Evolutionary conservation across 2,888 invertebrate species (phyloP).

Genomic region (Conistra vaccinii): DNA sequence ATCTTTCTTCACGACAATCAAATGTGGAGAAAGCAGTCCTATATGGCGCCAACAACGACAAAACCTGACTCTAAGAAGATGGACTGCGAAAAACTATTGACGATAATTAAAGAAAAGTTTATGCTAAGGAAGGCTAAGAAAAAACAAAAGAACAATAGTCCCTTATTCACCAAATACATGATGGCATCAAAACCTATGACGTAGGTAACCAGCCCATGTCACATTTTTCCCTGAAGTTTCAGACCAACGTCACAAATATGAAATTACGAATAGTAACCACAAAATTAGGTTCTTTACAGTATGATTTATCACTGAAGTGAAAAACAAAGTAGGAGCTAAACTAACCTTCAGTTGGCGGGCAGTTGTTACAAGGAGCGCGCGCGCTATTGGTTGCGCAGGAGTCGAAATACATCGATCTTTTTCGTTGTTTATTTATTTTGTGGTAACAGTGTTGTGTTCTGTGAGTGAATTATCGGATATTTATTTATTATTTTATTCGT

Average conservation of each 20-base stretch:
- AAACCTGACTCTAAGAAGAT: background rate
- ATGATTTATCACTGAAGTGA: conserved; percentile 28
- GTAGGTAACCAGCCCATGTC: background rate
- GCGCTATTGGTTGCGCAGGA: conserved; percentile 52
- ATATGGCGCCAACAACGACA: background rate
- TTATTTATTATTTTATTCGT: background rate
- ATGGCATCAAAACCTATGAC: conserved; percentile 13
- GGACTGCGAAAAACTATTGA: background rate
- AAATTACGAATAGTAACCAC: conserved; percentile 5
- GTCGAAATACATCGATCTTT: conserved; percentile 46
- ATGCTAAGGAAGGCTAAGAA: background rate
- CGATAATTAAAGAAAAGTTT: too few species aligned
- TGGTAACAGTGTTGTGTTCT: conserved; percentile 42
- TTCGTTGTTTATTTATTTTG: conserved; percentile 20
- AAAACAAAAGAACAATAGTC: background rate
- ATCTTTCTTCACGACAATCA: background rate
- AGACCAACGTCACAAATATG: conserved; percentile 15
- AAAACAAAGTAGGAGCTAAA: conserved; percentile 12
- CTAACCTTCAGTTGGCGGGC: conserved; percentile 47
- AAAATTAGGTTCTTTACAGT: conserved; percentile 12
- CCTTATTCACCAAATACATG: conserved; percentile 4
- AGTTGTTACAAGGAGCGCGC: conserved; percentile 46
- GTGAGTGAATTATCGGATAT: conserved; percentile 47
- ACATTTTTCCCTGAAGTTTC: conserved; percentile 25
- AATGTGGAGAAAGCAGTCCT: background rate